Percentiles rank a stretch among this genome's conserved stretches.
Conservation (phyloP, 2,888 invertebrate species). For the Notodonta dromedarius region DNA sequence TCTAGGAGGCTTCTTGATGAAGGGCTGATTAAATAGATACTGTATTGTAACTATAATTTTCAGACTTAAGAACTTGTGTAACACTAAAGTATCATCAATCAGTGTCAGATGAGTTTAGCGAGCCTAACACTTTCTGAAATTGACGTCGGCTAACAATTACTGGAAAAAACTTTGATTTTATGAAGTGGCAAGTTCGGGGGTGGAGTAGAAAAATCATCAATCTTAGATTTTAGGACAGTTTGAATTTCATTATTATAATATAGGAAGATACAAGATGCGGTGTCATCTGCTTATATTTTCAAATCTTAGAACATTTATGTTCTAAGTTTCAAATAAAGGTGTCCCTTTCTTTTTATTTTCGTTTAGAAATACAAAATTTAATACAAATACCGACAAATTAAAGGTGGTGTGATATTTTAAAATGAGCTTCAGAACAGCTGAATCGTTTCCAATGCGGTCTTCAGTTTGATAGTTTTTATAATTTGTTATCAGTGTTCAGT, state of each 20-base stretch:
- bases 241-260: not conserved
- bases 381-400: too few species aligned
- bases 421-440: too few species aligned
- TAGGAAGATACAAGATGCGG: not conserved
- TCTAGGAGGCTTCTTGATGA: not conserved
- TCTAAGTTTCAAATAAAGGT: too few species aligned
- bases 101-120: not conserved
- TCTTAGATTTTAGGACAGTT: not conserved
- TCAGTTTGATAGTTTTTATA: too few species aligned
- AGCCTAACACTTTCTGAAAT: constrained; percentile 2
- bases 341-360: too few species aligned
- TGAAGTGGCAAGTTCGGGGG: not conserved
- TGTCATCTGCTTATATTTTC: too few species aligned
- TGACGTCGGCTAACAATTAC: constrained; percentile 1
- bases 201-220: not conserved
- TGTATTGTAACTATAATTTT: not conserved
- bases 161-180: not conserved
- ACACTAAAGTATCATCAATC: constrained; percentile 1
- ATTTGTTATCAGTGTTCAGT: too few species aligned
- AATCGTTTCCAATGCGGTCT: too few species aligned
- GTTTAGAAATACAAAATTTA: too few species aligned
- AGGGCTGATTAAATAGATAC: not conserved
- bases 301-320: too few species aligned
- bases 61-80: not conserved
- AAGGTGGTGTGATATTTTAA: too few species aligned